Percentiles rank a stretch among this genome's conserved stretches.
These are phyloP conservation scores for Tragelaphus buxtoni DNA, from an alignment of 2,113 vertebrate genomes.

Conservation along the genomic window DNA sequence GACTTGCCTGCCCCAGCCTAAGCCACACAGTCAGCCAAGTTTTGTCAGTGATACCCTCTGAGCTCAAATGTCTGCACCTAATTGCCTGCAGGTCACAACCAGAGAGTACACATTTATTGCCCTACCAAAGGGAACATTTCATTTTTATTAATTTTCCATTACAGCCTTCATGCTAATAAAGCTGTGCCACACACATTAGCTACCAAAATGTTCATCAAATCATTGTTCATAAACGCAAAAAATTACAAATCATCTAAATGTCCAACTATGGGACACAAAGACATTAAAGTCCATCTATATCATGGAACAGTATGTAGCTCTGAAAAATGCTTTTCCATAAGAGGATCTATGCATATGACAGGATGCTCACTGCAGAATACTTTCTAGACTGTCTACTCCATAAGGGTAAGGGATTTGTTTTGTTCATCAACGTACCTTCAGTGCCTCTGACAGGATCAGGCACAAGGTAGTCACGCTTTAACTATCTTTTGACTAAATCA, in stretches of 20 bases:
- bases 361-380: background rate
- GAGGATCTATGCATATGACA: background rate
- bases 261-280: background rate
- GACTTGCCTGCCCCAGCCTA: background rate
- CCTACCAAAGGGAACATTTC: background rate
- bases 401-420: background rate
- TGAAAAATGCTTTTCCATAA: background rate
- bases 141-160: slow-evolving; percentile 7
- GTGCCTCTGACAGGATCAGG: background rate
- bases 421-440: background rate
- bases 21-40: background rate
- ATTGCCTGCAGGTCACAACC: slow-evolving; percentile 5
- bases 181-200: background rate
- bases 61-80: slow-evolving; percentile 30
- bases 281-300: background rate
- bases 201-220: background rate
- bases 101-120: background rate
- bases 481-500: background rate
- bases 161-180: background rate
- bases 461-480: background rate
- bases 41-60: background rate
- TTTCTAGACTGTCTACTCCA: background rate
- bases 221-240: background rate
- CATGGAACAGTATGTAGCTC: background rate
- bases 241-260: background rate